Base-by-base conservation (phyloP, 2,113 vertebrate genomes). In the Stegastes partitus region DNA sequence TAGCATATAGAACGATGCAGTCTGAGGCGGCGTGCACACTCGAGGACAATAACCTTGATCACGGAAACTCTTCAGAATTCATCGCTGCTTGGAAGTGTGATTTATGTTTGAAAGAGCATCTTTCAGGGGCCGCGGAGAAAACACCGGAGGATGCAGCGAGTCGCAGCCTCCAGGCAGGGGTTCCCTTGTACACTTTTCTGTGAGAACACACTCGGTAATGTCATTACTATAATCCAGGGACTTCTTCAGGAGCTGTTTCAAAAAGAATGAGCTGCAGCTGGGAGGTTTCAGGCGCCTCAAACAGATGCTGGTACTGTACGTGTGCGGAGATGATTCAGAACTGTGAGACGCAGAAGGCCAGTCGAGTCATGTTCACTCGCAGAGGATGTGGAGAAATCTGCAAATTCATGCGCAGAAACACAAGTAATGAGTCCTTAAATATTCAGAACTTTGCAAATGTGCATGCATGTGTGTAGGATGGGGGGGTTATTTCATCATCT, bases 21-120 rank as follows among this genome's bases (percentile, higher is more conserved):
- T 82, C 55, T 68, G 83, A 84, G 76, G 86, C 80, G 31, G 76
- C 77, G 16, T 50, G 58, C 74, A 72, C 85, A 88, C 86, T 85
- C 34, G 69, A 86, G 84, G 86, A 93, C 90, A 90, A 91, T 87
- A 86, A 86, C 89, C 87, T 93, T 91, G 89, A 91, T 91, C 81
- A 87, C 23, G 69, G 83, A 79, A 91, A 66, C 85, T 77, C 87
- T 91, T 89, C 77, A 90, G 79, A 84, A 86, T 85, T 81, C 81
- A 78, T 67, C 58, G 39, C 53, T 44, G 76, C 80, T 88, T 84
- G 83, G 44, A 76, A 79, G 84, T 68, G 77, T 79, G 86, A 91
- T 88, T 89, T 90, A 87, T 87, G 76, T 79, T 71, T 88, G 82
- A 89, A 89, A 83, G 90, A 76, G 31, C 54, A 57, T 71, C 81